phyloP scores from a whole-genome alignment of 2,113 vertebrate genomes.

The Nymphicus hollandicus region DNA sequence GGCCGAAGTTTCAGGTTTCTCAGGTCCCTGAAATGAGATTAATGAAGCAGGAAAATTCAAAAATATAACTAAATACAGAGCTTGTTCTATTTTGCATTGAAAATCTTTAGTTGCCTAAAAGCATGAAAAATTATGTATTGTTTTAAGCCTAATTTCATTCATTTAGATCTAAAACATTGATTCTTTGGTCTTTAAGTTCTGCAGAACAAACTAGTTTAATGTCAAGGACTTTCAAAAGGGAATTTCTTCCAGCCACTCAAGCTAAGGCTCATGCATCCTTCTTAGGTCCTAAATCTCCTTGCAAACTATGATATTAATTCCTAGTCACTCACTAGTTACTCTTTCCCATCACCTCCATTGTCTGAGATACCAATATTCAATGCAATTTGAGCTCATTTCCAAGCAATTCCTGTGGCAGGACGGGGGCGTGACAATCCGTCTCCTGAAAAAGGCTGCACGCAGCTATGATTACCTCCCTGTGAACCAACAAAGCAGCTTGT shows the following conservation, averaged over 20 bases:
- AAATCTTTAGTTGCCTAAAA: not conserved
- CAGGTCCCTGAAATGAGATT: not conserved
- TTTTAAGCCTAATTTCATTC: not conserved
- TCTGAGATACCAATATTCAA: not conserved
- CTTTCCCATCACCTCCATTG: not conserved
- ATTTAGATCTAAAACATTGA: not conserved
- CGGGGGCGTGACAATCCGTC: not conserved
- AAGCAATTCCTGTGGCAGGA: not conserved
- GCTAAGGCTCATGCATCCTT: not conserved
- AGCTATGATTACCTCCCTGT: not conserved
- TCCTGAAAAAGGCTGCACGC: not conserved
- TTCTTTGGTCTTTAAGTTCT: not conserved
- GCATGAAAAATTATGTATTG: accelerated
- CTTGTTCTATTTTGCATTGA: not conserved
- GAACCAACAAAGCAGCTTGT: not conserved
- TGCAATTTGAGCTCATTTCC: not conserved
- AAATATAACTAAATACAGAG: not conserved
- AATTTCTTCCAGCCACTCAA: not conserved
- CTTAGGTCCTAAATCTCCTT: not conserved
- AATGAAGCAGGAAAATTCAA: not conserved
- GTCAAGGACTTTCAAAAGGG: not conserved
- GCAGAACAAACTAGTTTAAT: not conserved
- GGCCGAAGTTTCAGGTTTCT: not conserved
- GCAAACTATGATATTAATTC: not conserved
- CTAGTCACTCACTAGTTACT: not conserved